These are phyloP conservation scores for Indicator indicator DNA, from an alignment of 2,113 vertebrate species.

Conservation along the genomic window DNA sequence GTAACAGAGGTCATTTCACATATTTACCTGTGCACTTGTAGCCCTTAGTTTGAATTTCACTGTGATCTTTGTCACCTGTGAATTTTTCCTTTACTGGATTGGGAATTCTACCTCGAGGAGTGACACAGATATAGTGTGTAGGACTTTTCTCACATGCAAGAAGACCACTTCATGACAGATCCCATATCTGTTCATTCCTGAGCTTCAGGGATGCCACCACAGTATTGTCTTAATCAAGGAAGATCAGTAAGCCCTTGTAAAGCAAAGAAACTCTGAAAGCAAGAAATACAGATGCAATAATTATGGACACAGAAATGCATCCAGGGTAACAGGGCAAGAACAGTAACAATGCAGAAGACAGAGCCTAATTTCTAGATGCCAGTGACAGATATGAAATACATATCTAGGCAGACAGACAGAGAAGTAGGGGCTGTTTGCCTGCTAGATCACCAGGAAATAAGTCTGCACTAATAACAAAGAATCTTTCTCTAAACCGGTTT, in stretches of 20 bases:
- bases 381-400: not conserved
- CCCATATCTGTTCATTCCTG: not conserved
- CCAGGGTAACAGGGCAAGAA: not conserved
- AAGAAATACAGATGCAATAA: not conserved
- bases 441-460: not conserved
- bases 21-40: not conserved
- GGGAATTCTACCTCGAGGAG: not conserved
- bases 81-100: not conserved
- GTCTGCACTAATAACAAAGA: not conserved
- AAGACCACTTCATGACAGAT: not conserved
- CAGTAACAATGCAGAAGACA: not conserved
- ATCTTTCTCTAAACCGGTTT: not conserved
- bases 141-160: fast-evolving
- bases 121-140: fast-evolving
- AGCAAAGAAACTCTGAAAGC: not conserved
- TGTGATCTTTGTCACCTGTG: not conserved
- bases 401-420: not conserved
- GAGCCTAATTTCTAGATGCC: not conserved
- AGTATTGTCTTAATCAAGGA: too few species aligned
- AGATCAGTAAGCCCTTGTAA: fast-evolving
- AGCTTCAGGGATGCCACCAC: not conserved
- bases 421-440: not conserved
- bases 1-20: not conserved
- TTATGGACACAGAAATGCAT: not conserved
- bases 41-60: not conserved